Evolutionary conservation across 2,113 vertebrate species (phyloP).

Genomic region (Malurus cyaneus): DNA sequence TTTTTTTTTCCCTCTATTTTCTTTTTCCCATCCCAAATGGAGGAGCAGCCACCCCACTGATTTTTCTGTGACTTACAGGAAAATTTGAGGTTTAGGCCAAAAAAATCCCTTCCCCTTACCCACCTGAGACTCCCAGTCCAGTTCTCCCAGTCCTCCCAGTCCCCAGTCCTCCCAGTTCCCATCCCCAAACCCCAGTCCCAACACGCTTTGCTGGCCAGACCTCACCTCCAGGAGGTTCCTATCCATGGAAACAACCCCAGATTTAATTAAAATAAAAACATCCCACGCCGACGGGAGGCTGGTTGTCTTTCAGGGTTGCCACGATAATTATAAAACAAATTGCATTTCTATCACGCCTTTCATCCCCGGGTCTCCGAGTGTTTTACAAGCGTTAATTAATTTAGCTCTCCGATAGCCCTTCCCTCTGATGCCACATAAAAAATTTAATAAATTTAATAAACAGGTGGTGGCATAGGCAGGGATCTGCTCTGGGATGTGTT

Average conservation of each 20-base stretch:
- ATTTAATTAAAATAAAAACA: conserved; percentile 21
- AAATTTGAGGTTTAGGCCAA: not conserved
- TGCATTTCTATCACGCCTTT: conserved; percentile 39
- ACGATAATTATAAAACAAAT: conserved; percentile 52
- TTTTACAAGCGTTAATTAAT: conserved; percentile 57
- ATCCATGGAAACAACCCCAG: not conserved
- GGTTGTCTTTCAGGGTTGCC: conserved; percentile 31
- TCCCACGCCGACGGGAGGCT: not conserved
- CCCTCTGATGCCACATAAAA: not conserved
- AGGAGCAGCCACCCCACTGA: fast-evolving
- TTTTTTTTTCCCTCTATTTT: not conserved
- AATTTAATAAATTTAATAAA: not conserved
- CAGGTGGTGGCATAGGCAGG: not conserved
- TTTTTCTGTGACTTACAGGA: not conserved
- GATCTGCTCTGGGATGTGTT: not conserved
- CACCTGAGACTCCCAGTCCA: not conserved
- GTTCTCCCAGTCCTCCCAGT: not conserved
- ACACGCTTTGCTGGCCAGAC: not conserved
- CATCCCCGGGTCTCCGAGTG: conserved; percentile 42
- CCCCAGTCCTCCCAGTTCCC: too few relatives aligned
- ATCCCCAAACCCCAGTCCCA: not conserved
- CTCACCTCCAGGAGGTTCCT: not conserved
- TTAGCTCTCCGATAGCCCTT: not conserved
- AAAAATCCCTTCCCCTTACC: not conserved
- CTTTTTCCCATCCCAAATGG: not conserved